Evolutionary conservation across 1,140 invertebrate genomes (phyloP).

Genomic region (Antheraea pernyi): DNA sequence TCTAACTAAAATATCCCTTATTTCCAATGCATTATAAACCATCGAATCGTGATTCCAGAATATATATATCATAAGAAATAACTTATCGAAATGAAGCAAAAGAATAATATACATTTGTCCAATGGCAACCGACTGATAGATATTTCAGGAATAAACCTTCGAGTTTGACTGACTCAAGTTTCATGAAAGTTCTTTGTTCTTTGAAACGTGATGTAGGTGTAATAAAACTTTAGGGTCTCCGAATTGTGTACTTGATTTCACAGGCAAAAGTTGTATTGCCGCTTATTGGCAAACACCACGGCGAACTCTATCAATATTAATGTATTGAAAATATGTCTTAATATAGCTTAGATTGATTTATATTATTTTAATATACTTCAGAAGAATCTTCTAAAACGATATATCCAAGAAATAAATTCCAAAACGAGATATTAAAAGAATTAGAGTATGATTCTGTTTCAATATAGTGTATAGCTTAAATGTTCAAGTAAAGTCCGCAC

Average conservation of each 20-base stretch:
- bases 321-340: neutral
- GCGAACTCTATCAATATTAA: neutral
- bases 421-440: too few relatives aligned
- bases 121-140: constrained; percentile 7
- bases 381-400: too few relatives aligned
- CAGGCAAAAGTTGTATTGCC: constrained; percentile 28
- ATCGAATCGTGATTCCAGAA: neutral
- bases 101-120: constrained; percentile 7
- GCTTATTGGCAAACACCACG: constrained; percentile 3
- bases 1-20: neutral
- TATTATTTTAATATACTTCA: too few relatives aligned
- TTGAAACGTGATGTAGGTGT: constrained; percentile 30
- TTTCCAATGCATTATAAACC: neutral
- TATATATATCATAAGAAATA: neutral
- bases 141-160: constrained; percentile 17
- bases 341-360: neutral
- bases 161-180: constrained; percentile 28
- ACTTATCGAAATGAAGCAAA: neutral
- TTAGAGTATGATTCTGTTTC: too few relatives aligned
- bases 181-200: constrained; percentile 22
- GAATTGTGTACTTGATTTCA: constrained; percentile 24
- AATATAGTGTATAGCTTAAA: too few relatives aligned
- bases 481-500: too few relatives aligned
- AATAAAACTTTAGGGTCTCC: constrained; percentile 39
- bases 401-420: too few relatives aligned